Evolutionary conservation across 2,113 vertebrate genomes (phyloP).

Genomic region (Oryzias javanicus): DNA sequence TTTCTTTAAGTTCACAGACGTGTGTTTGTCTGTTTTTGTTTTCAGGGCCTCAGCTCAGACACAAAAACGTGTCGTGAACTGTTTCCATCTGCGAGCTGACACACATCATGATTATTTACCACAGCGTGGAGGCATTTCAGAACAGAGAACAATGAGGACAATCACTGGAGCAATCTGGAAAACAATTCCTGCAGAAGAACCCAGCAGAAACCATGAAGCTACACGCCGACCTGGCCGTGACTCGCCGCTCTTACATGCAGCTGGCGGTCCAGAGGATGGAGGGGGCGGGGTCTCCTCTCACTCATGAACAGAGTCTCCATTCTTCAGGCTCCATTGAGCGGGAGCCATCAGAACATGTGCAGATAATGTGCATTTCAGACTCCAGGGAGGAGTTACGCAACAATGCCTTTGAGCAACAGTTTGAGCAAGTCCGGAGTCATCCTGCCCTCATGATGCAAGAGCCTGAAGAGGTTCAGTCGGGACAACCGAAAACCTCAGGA

Average conservation of each 20-base stretch:
- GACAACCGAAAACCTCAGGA: conserved; percentile 10
- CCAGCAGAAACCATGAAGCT: too few relatives aligned
- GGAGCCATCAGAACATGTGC: neutral
- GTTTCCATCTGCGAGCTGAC: too few relatives aligned
- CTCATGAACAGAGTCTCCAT: neutral
- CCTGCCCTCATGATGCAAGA: conserved; percentile 25
- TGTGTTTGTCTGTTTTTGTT: too few relatives aligned
- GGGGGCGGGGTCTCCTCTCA: conserved; percentile 3
- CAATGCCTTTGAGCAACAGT: conserved; percentile 33
- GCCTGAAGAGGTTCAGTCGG: neutral
- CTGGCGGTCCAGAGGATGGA: conserved; percentile 6
- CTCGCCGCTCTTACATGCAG: conserved; percentile 1
- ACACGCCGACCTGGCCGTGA: conserved; percentile 10
- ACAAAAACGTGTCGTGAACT: too few relatives aligned
- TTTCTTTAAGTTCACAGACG: too few relatives aligned
- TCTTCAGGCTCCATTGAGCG: neutral
- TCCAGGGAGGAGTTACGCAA: conserved; percentile 27
- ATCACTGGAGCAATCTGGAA: too few relatives aligned
- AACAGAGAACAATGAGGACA: too few relatives aligned
- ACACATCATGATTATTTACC: too few relatives aligned
- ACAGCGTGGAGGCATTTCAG: too few relatives aligned
- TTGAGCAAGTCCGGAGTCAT: conserved; percentile 33
- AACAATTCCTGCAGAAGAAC: too few relatives aligned
- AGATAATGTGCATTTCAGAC: conserved; percentile 1
- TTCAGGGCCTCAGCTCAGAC: too few relatives aligned